Base-by-base conservation (phyloP, 2,888 invertebrate species). In the Teleiodes luculella region DNA sequence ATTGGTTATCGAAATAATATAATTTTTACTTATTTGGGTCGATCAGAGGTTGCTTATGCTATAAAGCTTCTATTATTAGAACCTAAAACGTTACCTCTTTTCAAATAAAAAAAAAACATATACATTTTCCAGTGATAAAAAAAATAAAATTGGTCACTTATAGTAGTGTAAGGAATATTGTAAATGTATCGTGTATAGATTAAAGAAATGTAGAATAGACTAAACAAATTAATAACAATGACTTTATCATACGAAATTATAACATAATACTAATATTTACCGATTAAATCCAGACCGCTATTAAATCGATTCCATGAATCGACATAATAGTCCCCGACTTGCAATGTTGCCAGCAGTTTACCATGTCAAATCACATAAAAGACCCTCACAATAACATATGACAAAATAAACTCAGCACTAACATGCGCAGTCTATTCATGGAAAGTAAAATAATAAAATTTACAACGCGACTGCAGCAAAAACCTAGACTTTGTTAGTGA, bases 371-470 rank as follows among this genome's bases (percentile, higher is more conserved):
- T 28, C 7, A 6, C 20, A 49, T 49, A 28, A 49, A 49, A 24
- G 37, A 20, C 37, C 49, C 37, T 28, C 49, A 49, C 18, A 52
- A 52, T 43, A 52, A 43, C 43, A 33, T 33, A 35, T 41, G 43
- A 20, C 43, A 33, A 52, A 52, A 52, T 33, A 53, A 53, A 53
- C 47, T 8, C 41, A 51, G 47, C 31, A n/a, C 30, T 14, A 36
- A 52, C 31, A 45, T 46, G 28, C 30, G 33, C 24, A 37, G 53
- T 31, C 28, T 53, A 37, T 53, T 53, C 53, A 53, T 39, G 36
- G 47, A 47, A 53, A 28, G 37, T 46, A 37, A 53, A 53, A 47
- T 53, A 53, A 53, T 53, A 53, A 53, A 53, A 53, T 53, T 53
- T 51, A 28, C 41, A 45, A 36, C 54, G 46, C 33, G 18, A 30